Conservation (phyloP, 2,888 invertebrate species). For the Calliphora vomitoria region DNA sequence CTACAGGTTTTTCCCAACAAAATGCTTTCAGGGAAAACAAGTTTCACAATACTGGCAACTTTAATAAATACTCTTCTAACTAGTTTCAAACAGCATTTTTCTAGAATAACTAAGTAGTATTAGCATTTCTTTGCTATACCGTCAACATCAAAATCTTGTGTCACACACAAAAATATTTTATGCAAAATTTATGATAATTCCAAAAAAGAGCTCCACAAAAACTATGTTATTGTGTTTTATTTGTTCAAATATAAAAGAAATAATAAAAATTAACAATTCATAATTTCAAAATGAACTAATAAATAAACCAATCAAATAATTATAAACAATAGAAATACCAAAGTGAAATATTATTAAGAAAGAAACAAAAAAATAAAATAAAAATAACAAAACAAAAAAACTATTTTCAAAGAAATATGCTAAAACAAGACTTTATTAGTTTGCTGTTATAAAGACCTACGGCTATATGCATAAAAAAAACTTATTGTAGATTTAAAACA, state of each 20-base stretch:
- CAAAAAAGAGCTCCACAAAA: neutral
- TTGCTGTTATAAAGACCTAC: neutral
- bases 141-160: neutral
- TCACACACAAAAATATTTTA: neutral
- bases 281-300: slow-evolving; percentile 60
- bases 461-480: no score
- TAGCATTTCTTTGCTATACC: neutral
- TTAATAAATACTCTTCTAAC: neutral
- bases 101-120: no score
- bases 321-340: slow-evolving; percentile 55
- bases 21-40: neutral
- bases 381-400: neutral
- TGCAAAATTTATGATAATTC: neutral
- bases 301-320: slow-evolving; percentile 39
- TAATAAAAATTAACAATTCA: slow-evolving; percentile 3
- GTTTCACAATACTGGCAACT: neutral
- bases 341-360: slow-evolving; percentile 13
- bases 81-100: neutral
- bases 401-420: slow-evolving; percentile 8
- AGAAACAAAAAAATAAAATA: neutral
- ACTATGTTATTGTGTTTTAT: neutral
- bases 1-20: neutral
- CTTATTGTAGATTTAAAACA: no score
- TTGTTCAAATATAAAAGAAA: neutral
- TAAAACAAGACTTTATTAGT: neutral